Evolutionary conservation across 2,797 vertebrate genomes (phyloP).

Genomic region (Dermochelys coriacea): DNA sequence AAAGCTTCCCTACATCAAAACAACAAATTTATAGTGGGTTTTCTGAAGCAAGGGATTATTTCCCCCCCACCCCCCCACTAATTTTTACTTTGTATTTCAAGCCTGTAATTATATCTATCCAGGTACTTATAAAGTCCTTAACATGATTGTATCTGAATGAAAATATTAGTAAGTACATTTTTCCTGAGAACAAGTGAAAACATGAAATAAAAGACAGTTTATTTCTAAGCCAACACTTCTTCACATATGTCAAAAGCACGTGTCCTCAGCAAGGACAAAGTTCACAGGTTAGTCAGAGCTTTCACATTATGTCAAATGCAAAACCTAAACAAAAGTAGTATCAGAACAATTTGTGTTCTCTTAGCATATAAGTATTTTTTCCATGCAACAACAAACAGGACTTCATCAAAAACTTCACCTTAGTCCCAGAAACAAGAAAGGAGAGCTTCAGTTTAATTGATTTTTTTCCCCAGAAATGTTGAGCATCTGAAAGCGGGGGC

Average conservation of each 20-base stretch:
- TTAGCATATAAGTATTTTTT: too few species aligned
- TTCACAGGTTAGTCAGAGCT: slow-evolving; percentile 32
- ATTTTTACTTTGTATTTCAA: neutral
- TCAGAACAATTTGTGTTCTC: slow-evolving; percentile 25
- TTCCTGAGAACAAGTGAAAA: neutral
- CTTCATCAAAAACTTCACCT: neutral
- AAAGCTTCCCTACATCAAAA: neutral
- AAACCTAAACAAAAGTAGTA: slow-evolving; percentile 26
- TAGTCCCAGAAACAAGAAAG: neutral
- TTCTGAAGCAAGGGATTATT: neutral
- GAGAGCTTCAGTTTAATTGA: neutral
- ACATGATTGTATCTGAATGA: neutral
- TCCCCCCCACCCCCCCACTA: neutral
- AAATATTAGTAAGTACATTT: neutral
- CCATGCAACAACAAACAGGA: too few species aligned
- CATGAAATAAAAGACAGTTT: neutral
- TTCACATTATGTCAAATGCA: slow-evolving; percentile 40
- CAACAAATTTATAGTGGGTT: neutral
- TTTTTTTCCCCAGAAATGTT: neutral
- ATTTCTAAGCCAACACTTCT: neutral
- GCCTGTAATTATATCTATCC: neutral
- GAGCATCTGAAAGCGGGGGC: neutral
- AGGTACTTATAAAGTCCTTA: neutral
- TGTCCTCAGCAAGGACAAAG: neutral
- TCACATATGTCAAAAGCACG: neutral